Evolutionary conservation across 2,888 invertebrate genomes (phyloP).

Genomic region (Machimus atricapillus): DNA sequence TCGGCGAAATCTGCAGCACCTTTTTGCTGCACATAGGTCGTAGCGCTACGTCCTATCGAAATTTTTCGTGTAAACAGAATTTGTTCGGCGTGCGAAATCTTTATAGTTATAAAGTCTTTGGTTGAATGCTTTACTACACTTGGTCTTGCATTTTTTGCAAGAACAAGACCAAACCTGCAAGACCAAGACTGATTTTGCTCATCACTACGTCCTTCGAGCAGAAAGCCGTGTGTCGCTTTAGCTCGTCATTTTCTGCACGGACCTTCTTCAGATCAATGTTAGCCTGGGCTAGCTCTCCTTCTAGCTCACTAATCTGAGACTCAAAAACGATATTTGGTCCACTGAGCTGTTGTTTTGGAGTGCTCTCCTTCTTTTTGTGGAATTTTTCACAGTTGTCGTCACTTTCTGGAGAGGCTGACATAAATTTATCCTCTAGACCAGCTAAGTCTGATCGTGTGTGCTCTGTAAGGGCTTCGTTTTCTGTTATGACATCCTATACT

Average conservation of each 20-base stretch:
- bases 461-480: slow-evolving; percentile 82
- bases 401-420: slow-evolving; percentile 67
- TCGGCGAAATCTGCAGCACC: too few relatives aligned
- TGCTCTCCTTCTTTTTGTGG: slow-evolving; percentile 51
- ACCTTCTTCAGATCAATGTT: slow-evolving; percentile 78
- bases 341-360: slow-evolving; percentile 65
- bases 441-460: slow-evolving; percentile 76
- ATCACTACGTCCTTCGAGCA: slow-evolving; percentile 63
- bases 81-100: too few relatives aligned
- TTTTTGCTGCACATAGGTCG: too few relatives aligned
- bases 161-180: too few relatives aligned
- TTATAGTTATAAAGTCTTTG: too few relatives aligned
- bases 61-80: too few relatives aligned
- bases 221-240: slow-evolving; percentile 59
- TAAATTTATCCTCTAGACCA: slow-evolving; percentile 60
- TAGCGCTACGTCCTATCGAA: too few relatives aligned
- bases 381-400: slow-evolving; percentile 55
- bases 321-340: slow-evolving; percentile 84
- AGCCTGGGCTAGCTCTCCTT: slow-evolving; percentile 81
- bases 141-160: too few relatives aligned
- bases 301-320: slow-evolving; percentile 82
- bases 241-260: slow-evolving; percentile 70
- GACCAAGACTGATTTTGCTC: too few relatives aligned
- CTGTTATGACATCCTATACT: slow-evolving; percentile 84
- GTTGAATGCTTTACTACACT: too few relatives aligned